These are phyloP conservation scores for Pollicipes pollicipes DNA, from an alignment of 1,140 invertebrate species.

Conservation along the genomic window DNA sequence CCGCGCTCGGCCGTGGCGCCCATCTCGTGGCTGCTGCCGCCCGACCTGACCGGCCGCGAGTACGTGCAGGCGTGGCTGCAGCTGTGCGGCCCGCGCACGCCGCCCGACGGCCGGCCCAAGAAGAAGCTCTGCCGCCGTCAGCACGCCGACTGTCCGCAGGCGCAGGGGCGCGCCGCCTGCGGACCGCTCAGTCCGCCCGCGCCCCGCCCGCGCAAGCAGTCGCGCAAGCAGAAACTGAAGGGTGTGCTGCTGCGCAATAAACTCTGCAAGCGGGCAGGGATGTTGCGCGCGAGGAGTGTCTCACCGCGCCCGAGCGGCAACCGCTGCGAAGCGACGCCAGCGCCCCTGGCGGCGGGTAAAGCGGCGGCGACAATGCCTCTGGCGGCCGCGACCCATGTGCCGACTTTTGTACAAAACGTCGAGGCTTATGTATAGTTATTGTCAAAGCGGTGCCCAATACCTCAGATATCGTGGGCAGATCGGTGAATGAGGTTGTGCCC, in stretches of 20 bases:
- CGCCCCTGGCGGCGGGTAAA: background rate
- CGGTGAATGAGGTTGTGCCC: too few relatives aligned
- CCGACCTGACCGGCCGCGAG: background rate
- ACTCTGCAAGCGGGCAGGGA: background rate
- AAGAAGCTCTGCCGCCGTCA: background rate
- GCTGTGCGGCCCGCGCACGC: background rate
- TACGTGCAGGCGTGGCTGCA: conserved; percentile 2
- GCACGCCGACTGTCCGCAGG: background rate
- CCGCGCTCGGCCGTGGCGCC: background rate
- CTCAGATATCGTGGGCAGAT: background rate
- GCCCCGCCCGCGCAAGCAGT: background rate
- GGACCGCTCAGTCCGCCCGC: too few relatives aligned
- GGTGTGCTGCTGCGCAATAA: background rate
- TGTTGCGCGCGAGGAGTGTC: background rate
- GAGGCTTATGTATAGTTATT: background rate
- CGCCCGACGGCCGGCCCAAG: background rate
- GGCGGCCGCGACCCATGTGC: background rate
- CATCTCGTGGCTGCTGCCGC: background rate
- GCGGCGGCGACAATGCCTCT: background rate
- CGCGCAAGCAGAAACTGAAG: background rate
- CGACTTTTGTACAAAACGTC: background rate
- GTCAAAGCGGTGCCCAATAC: background rate
- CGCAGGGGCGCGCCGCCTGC: too few relatives aligned
- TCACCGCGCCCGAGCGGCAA: background rate
- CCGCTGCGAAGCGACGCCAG: background rate